Evolutionary conservation across 2,888 invertebrate species (phyloP).

Genomic region (Nasonia oneida): DNA sequence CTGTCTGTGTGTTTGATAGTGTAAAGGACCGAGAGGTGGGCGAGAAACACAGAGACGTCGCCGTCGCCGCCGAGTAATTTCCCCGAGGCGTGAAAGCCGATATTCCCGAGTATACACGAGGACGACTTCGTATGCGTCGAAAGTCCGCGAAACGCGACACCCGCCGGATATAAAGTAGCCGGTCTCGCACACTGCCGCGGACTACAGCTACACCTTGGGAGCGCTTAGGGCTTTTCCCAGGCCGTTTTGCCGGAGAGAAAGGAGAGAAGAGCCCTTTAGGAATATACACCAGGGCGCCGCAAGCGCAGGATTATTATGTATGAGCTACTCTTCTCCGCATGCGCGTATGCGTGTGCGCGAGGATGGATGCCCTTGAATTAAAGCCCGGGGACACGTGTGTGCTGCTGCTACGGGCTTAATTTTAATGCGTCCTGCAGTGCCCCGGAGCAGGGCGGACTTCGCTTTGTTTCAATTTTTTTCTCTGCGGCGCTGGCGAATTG

Average conservation of each 20-base stretch:
- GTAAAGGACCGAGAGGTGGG: neutral
- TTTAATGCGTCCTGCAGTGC: slow-evolving; percentile 25
- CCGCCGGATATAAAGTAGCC: slow-evolving; percentile 52
- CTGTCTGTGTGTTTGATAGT: neutral
- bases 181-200: neutral
- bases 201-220: slow-evolving; percentile 39
- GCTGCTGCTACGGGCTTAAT: slow-evolving; percentile 21
- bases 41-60: neutral
- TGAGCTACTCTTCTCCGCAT: slow-evolving; percentile 16
- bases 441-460: neutral
- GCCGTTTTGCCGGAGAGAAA: neutral
- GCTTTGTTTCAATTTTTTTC: slow-evolving; percentile 6
- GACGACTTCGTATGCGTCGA: slow-evolving; percentile 19
- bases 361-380: slow-evolving; percentile 47
- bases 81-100: slow-evolving; percentile 50
- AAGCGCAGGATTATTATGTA: slow-evolving; percentile 49
- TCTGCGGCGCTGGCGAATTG: neutral
- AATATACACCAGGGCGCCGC: neutral
- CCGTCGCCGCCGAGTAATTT: slow-evolving; percentile 41
- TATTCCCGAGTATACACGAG: neutral
- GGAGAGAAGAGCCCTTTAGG: slow-evolving; percentile 2
- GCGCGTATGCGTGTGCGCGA: neutral
- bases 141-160: slow-evolving; percentile 44
- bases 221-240: slow-evolving; percentile 27
- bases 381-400: slow-evolving; percentile 30